phyloP scores from a whole-genome alignment of 2,797 vertebrate species.

The Onychomys arenicola region DNA sequence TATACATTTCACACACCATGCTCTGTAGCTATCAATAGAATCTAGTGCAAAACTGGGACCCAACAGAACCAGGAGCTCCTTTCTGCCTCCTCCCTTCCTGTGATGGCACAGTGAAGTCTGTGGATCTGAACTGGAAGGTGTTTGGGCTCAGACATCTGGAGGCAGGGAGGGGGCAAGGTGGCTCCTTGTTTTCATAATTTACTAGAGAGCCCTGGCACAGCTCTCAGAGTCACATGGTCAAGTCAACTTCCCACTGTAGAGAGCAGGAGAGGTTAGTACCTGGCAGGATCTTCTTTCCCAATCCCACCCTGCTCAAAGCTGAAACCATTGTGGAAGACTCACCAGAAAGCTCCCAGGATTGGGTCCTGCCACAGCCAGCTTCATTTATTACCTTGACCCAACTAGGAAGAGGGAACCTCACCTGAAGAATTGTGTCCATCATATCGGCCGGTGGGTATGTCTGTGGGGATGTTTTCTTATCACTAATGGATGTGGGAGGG shows the following conservation, averaged over 20 bases:
- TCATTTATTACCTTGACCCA: not conserved
- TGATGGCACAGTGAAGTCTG: not conserved
- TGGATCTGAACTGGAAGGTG: not conserved
- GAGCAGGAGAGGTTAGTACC: not conserved
- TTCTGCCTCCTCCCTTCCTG: not conserved
- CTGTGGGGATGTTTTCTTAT: not conserved
- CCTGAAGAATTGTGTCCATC: not conserved
- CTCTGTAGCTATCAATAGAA: not conserved
- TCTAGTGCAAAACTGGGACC: not conserved
- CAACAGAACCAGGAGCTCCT: not conserved
- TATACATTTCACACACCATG: no score
- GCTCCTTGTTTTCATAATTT: not conserved
- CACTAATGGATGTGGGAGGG: not conserved
- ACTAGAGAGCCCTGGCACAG: fast-evolving
- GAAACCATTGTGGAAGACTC: not conserved
- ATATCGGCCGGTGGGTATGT: not conserved
- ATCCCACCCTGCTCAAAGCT: no score
- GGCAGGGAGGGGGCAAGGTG: not conserved
- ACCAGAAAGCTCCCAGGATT: not conserved
- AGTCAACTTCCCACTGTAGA: not conserved
- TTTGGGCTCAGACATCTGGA: not conserved
- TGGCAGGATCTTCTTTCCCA: not conserved
- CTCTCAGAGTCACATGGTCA: not conserved
- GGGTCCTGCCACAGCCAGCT: not conserved
- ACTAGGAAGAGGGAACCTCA: not conserved